Evolutionary conservation across 2,888 invertebrate species (phyloP), one percentile per base, ranked within the genome.

Genomic region (Drosophila peninsularis): DNA sequence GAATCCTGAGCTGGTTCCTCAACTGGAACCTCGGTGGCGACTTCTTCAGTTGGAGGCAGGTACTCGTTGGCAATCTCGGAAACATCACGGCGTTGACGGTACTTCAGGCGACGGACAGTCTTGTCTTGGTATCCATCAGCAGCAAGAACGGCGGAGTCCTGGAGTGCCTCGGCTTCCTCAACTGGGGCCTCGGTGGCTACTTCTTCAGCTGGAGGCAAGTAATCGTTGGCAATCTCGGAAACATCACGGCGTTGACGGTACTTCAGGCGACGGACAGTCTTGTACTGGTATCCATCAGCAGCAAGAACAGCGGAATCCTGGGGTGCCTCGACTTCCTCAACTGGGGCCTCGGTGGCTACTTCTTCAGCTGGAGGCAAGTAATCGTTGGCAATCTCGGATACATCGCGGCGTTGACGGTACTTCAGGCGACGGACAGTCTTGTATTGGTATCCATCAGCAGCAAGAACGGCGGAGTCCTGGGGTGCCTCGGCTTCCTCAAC

Each of bases 341-440:
- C 49, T 11, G 49, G 49, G 0, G 11, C 1, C 19, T 49, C 49
- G 2, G 49, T 13, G 9, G 17, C 19, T 19, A 21, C 34, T 14
- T 50, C 50, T 14, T 50, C 80, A 4, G 74, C 19, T 0, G 90
- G 86, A 56, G 86, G 85, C 49, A 89, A 66, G 32, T 90, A 90
- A 0, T 82, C 71, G 21, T 80, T 83, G 45, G 75, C 67, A 14
- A 89, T 64, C 44, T 89, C 91, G 0, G 84, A 80, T 0, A 90
- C 89, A 75, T 90, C 90, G 32, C 90, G 88, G 21, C 90, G 90
- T 0, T 80, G 80, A 14, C 91, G 86, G 30, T 78, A 80, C 45
- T 89, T 90, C 6, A 88, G 56, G 0, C 82, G 82, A 21, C 89
- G 82, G 0, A 90, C 82, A 3, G 90, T 88, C 60, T 90, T 90